Base-by-base conservation (phyloP, 37 sponge, comb jelly and placozoan species). In the Agelas oroides region DNA sequence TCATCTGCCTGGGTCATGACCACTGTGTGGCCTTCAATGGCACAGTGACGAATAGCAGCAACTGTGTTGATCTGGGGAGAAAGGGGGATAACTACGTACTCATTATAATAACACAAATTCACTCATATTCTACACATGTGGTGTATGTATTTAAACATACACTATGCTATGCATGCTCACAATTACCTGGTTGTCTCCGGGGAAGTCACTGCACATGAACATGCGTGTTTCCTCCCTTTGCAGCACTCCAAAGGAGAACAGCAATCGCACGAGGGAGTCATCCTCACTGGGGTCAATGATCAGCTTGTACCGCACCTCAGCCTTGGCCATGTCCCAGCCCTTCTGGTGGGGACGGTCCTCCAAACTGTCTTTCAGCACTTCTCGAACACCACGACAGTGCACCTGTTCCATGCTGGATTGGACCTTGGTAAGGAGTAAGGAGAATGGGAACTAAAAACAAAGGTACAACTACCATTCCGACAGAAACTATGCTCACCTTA, bases 281-380 rank as follows among this genome's bases (percentile, higher is more conserved):
- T 95, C 95, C 53, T 95, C 95, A 30, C 83, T 84, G 17, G 92
- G 86, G 63, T 95, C 95, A 54, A 95, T 95, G 64, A 95, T 89
- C 59, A 95, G 75, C 46, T 95, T 95, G 84, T 92, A 95, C 0
- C 95, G 83, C 23, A 92, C 84, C 28, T 91, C 95, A 46, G 86
- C 86, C 66, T 91, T 87, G 0, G 76, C 59, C 33, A 76, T 76
- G 21, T 83, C 93, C 46, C 46, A 8, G 25, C 55, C 75, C 53
- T 40, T 59, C 0, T 83, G 70, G 77, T 84, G 63, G 25, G 88
- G 87, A 0, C 75, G 59, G 36, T 95, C 95, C 40, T 33, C 62
- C 36, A 95, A 59, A 64, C 92, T 91, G 32, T 85, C 90, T 2
- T 65, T 46, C 2, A 95, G 84, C 5, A 95, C 39, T 0, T 88